These are phyloP conservation scores for Leptopilina drosophilae DNA, from an alignment of 2,888 invertebrate genomes.

Conservation along the genomic window DNA sequence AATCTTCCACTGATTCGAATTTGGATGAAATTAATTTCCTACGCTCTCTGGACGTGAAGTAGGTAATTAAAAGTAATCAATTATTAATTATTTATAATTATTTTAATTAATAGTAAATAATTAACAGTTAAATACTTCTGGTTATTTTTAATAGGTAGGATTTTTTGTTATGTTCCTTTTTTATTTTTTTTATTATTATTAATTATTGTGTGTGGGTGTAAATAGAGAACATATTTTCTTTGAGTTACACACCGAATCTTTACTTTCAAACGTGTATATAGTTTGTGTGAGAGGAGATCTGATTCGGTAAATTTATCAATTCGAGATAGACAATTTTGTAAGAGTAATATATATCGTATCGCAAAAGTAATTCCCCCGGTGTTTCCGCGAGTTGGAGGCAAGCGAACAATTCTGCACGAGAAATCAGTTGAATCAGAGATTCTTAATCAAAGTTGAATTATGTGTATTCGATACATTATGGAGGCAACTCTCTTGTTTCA, in stretches of 20 bases:
- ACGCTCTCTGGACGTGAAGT: too few relatives aligned
- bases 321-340: constrained; percentile 2
- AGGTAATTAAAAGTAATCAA: too few relatives aligned
- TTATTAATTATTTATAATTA: too few relatives aligned
- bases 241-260: background rate
- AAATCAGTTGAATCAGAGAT: constrained; percentile 15
- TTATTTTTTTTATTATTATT: too few relatives aligned
- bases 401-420: background rate
- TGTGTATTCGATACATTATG: constrained; percentile 5
- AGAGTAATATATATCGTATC: constrained; percentile 10
- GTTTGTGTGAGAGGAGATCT: background rate
- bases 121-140: too few relatives aligned
- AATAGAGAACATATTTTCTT: too few relatives aligned
- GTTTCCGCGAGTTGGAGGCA: constrained; percentile 17
- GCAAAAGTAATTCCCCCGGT: background rate
- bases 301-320: constrained; percentile 15
- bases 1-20: too few relatives aligned
- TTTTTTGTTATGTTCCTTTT: too few relatives aligned
- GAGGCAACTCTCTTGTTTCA: constrained; percentile 1
- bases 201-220: too few relatives aligned
- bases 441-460: constrained; percentile 17
- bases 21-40: too few relatives aligned
- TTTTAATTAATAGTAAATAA: too few relatives aligned
- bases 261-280: background rate
- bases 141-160: too few relatives aligned